phyloP scores from a whole-genome alignment of 2,797 vertebrate species.

The Chelmon rostratus region DNA sequence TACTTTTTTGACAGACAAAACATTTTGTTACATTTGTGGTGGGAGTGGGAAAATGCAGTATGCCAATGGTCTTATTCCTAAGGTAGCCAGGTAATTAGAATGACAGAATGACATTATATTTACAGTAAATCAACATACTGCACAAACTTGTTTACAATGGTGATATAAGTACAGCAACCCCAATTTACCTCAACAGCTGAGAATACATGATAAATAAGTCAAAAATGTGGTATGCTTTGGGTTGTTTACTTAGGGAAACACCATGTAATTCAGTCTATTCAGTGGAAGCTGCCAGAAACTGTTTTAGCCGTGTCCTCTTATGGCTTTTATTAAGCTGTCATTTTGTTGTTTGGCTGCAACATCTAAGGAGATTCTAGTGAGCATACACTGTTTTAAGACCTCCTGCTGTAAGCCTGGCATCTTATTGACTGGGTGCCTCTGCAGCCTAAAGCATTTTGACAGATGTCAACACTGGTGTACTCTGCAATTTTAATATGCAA shows the following conservation, averaged over 20 bases:
- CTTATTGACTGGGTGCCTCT: constrained; percentile 42
- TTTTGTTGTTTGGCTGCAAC: constrained; percentile 57
- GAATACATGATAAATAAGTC: constrained; percentile 44
- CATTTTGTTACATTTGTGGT: constrained; percentile 41
- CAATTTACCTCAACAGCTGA: constrained; percentile 32
- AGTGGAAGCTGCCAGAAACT: constrained; percentile 47
- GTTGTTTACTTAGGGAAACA: constrained; percentile 49
- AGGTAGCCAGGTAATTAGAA: constrained; percentile 15
- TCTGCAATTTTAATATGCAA: constrained; percentile 41
- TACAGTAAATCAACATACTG: neutral
- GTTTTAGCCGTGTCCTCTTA: constrained; percentile 59
- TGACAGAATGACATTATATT: neutral
- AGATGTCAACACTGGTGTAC: constrained; percentile 53
- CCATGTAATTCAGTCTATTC: constrained; percentile 41
- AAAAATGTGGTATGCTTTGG: constrained; percentile 36
- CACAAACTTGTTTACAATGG: constrained; percentile 2
- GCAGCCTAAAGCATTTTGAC: constrained; percentile 51
- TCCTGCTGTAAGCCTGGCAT: constrained; percentile 42
- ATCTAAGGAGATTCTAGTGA: constrained; percentile 54
- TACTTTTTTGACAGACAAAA: constrained; percentile 41
- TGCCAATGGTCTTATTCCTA: constrained; percentile 9
- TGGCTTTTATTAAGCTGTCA: constrained; percentile 58
- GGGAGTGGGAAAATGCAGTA: constrained; percentile 30
- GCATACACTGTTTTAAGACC: constrained; percentile 53
- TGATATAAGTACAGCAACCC: constrained; percentile 4